Evolutionary conservation across 2,888 invertebrate species (phyloP).

Genomic region (Deilephila porcellus): DNA sequence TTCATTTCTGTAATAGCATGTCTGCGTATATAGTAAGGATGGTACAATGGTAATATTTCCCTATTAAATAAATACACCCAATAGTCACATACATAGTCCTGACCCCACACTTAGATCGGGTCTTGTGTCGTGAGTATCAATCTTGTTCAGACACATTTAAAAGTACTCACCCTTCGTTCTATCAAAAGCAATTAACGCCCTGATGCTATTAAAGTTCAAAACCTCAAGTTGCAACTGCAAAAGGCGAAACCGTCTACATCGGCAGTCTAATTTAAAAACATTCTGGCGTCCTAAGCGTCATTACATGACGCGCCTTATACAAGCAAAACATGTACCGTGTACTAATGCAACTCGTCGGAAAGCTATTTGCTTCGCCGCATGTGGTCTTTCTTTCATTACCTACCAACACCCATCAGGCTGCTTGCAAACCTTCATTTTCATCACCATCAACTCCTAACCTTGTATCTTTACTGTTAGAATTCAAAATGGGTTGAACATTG

Average conservation of each 20-base stretch:
- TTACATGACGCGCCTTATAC: constrained; percentile 32
- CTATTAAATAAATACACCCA: no score
- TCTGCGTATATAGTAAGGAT: no score
- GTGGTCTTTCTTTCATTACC: constrained; percentile 78
- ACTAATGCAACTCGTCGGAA: constrained; percentile 76
- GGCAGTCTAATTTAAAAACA: constrained; percentile 22
- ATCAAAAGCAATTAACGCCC: no score
- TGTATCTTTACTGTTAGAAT: not conserved
- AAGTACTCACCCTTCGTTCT: no score
- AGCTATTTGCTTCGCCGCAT: constrained; percentile 79
- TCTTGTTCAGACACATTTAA: no score
- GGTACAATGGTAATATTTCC: no score
- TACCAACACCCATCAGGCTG: constrained; percentile 27
- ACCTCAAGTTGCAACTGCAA: not conserved
- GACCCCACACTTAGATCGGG: no score
- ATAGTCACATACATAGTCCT: no score
- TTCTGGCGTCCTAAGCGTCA: constrained; percentile 10
- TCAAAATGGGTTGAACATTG: not conserved
- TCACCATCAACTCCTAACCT: not conserved
- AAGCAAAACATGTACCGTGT: constrained; percentile 44
- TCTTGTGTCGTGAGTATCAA: no score
- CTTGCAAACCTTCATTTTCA: not conserved
- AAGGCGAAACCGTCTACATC: constrained; percentile 2
- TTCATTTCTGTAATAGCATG: no score
- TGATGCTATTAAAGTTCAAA: not conserved